phyloP scores from a whole-genome alignment of 2,113 vertebrate genomes.

The Sporophila hypoxantha region DNA sequence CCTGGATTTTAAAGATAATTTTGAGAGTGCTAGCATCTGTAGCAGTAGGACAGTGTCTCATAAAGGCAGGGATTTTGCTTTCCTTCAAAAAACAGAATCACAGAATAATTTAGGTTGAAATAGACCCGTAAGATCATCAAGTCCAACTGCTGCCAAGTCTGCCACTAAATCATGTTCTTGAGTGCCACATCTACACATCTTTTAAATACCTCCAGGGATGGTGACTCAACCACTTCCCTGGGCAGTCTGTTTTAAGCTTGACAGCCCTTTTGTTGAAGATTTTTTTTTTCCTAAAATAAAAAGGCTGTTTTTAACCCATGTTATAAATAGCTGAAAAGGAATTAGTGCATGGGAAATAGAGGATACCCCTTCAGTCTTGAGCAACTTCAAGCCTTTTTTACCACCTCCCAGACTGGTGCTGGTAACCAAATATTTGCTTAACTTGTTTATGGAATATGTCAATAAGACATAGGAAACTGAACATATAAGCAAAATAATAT shows the following conservation, averaged over 20 bases:
- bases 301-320: background rate
- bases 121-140: background rate
- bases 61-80: background rate
- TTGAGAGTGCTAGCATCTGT: fast-evolving
- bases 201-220: background rate
- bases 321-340: background rate
- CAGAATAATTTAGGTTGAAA: background rate
- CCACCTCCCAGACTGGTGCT: background rate
- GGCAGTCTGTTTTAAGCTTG: background rate
- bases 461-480: background rate
- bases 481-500: background rate
- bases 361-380: background rate
- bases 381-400: background rate
- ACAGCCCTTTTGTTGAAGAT: background rate
- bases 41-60: background rate
- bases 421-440: background rate
- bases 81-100: background rate
- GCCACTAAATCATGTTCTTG: background rate
- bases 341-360: background rate
- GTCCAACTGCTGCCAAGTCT: background rate
- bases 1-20: background rate
- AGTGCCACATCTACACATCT: background rate
- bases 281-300: background rate
- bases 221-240: background rate
- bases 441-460: background rate